These are phyloP conservation scores for Monomorium pharaonis DNA, from an alignment of 1,140 invertebrate genomes.

Conservation along the genomic window DNA sequence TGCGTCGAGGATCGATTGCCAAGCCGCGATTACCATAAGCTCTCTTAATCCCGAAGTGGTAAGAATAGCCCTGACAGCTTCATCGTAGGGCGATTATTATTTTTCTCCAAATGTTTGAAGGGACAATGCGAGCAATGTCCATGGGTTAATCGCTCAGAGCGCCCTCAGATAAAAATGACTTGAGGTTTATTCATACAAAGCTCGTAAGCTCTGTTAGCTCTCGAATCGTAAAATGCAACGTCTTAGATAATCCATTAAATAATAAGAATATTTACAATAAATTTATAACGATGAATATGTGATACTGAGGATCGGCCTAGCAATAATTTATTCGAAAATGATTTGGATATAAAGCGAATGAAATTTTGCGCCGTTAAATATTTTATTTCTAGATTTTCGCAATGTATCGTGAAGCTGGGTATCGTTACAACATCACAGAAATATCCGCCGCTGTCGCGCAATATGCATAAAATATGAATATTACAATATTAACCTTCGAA, in stretches of 20 bases:
- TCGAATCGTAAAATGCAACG: background rate
- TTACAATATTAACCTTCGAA: constrained; percentile 60
- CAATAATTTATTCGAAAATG: constrained; percentile 54
- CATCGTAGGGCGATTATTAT: background rate
- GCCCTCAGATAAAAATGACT: background rate
- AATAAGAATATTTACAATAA: constrained; percentile 37
- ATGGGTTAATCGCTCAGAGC: background rate
- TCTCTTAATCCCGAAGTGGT: constrained; percentile 31
- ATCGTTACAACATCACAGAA: constrained; percentile 53
- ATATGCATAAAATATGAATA: constrained; percentile 61
- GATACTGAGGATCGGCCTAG: constrained; percentile 33
- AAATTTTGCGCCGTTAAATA: constrained; percentile 57
- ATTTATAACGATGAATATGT: constrained; percentile 20
- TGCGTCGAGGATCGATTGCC: constrained; percentile 23
- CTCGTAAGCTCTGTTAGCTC: background rate
- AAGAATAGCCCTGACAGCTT: constrained; percentile 19
- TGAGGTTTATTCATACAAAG: background rate
- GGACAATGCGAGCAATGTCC: background rate
- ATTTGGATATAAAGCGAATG: constrained; percentile 60
- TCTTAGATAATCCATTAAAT: background rate
- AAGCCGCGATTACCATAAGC: constrained; percentile 24
- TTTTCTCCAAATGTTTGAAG: constrained; percentile 13
- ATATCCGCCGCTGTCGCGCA: constrained; percentile 50
- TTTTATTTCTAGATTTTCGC: constrained; percentile 60
- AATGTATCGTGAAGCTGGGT: constrained; percentile 32